Percentiles rank a stretch among this genome's conserved stretches.
Conservation (phyloP, 2,797 vertebrate genomes). For the Choloepus didactylus region DNA sequence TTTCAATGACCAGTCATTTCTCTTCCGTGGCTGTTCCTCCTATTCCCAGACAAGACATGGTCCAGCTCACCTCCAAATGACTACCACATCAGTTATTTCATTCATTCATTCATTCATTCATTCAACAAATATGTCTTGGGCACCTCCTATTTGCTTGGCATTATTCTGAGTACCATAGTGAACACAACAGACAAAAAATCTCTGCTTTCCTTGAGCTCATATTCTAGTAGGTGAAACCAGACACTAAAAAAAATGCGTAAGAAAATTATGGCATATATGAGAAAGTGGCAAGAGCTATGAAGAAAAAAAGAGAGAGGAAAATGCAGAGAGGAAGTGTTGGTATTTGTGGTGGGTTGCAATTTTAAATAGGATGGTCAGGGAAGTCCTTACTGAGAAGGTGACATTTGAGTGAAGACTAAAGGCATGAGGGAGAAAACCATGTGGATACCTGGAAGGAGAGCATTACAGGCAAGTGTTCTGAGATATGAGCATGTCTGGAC, state of each 20-base stretch:
- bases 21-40: not conserved
- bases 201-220: not conserved
- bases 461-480: not conserved
- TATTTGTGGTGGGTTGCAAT: not conserved
- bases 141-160: not conserved
- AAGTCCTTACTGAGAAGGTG: not conserved
- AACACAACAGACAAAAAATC: not conserved
- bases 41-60: not conserved
- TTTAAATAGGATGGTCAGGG: slow-evolving; percentile 39
- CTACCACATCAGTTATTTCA: not conserved
- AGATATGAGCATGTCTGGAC: not conserved
- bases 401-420: not conserved
- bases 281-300: not conserved
- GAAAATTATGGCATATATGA: not conserved
- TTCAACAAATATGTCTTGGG: slow-evolving; percentile 3
- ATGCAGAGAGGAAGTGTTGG: not conserved
- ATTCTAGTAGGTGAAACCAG: not conserved
- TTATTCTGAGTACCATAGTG: not conserved
- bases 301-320: not conserved
- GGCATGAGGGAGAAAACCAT: not conserved
- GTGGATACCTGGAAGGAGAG: not conserved
- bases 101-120: not conserved
- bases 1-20: not conserved
- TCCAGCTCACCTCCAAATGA: not conserved
- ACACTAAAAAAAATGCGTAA: not conserved